Percentiles rank a stretch among this genome's conserved stretches.
Evolutionary conservation across 2,113 vertebrate species (phyloP).

Genomic region (Aphyosemion australe): DNA sequence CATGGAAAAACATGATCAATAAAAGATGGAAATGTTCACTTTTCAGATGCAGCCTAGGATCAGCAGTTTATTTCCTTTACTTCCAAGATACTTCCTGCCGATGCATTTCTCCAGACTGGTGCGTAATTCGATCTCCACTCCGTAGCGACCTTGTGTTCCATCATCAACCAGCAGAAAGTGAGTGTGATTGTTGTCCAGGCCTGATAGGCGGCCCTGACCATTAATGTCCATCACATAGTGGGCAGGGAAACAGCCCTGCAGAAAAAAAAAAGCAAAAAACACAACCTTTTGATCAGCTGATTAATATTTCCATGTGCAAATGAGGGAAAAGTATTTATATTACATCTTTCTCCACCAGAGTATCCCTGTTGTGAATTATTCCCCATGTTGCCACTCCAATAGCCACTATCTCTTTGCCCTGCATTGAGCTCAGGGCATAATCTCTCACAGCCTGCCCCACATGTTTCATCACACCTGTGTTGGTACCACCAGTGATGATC

Average conservation of each 20-base stretch:
- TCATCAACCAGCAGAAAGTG: constrained; percentile 97
- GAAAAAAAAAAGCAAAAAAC: neutral
- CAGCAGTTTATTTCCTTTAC: constrained; percentile 55
- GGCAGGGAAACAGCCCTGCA: constrained; percentile 87
- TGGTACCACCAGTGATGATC: constrained; percentile 94
- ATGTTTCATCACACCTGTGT: constrained; percentile 95
- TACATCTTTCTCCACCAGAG: constrained; percentile 75
- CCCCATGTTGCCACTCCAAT: constrained; percentile 97
- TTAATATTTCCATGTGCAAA: neutral
- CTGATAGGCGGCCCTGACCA: constrained; percentile 85
- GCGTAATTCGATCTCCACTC: constrained; percentile 87
- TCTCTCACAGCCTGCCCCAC: constrained; percentile 91
- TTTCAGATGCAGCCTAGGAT: neutral
- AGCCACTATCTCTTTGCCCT: constrained; percentile 81
- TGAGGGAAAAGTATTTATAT: neutral
- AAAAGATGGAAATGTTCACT: constrained; percentile 6
- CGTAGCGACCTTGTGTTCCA: constrained; percentile 88
- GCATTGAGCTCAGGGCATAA: constrained; percentile 81
- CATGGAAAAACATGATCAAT: constrained; percentile 22
- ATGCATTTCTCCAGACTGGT: constrained; percentile 89
- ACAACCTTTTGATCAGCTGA: neutral
- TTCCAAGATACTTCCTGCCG: constrained; percentile 81
- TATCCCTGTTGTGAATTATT: constrained; percentile 84
- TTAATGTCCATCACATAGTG: constrained; percentile 86
- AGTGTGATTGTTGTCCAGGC: constrained; percentile 93